These are phyloP conservation scores for Calypte anna DNA, from an alignment of 2,113 vertebrate genomes.

Conservation along the genomic window DNA sequence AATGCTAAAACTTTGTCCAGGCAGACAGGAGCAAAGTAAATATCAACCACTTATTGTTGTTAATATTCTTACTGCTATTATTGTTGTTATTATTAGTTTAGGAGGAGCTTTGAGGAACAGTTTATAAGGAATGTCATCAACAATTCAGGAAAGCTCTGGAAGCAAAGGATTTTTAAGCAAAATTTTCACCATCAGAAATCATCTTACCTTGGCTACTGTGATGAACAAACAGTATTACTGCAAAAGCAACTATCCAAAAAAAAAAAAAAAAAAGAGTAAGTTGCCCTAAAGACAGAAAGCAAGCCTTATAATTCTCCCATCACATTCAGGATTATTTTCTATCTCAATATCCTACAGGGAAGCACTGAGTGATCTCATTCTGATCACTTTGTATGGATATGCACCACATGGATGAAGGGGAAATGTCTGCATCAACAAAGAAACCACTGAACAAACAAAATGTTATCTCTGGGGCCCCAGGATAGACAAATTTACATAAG, in stretches of 20 bases:
- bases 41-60: not conserved
- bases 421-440: not conserved
- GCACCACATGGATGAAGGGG: not conserved
- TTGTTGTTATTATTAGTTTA: too few species aligned
- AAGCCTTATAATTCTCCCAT: not conserved
- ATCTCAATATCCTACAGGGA: not conserved
- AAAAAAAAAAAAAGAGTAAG: not conserved
- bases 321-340: not conserved
- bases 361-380: not conserved
- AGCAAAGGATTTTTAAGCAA: not conserved
- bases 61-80: too few species aligned
- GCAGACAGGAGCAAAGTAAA: not conserved
- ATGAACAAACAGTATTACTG: not conserved
- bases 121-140: not conserved
- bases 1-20: not conserved
- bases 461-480: not conserved
- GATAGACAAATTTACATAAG: not conserved
- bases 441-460: constrained; percentile 23
- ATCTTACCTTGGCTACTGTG: not conserved
- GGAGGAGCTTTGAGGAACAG: not conserved
- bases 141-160: not conserved
- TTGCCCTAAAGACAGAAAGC: not conserved
- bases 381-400: not conserved
- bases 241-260: not conserved
- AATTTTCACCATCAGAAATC: not conserved